Conservation (phyloP, 2,888 invertebrate genomes). For the Dolichomitus sp. region DNA sequence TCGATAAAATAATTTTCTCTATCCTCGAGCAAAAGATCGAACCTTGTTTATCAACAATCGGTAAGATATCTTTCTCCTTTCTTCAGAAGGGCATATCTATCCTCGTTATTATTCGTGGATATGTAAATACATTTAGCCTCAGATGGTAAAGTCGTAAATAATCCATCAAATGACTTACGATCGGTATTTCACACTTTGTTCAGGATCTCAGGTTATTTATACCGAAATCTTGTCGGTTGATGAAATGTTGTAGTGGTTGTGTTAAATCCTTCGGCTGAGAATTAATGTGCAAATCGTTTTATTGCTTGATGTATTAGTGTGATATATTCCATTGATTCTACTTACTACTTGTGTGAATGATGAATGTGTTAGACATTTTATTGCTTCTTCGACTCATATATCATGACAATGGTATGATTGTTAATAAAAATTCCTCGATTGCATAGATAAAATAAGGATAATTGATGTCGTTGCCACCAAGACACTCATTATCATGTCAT, state of each 20-base stretch:
- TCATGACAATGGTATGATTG: background rate
- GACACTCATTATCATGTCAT: background rate
- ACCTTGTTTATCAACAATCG: background rate
- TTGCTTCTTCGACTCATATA: background rate
- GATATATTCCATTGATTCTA: background rate
- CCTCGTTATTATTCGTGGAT: background rate
- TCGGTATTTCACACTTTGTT: background rate
- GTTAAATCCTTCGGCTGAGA: background rate
- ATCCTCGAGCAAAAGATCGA: background rate
- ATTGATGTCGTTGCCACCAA: background rate
- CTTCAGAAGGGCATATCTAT: too few relatives aligned
- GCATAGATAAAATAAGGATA: background rate
- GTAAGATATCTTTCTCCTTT: background rate
- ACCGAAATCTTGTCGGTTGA: background rate
- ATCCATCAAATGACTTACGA: background rate
- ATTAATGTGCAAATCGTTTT: background rate
- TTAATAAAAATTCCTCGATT: constrained; percentile 7
- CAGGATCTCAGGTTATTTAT: background rate
- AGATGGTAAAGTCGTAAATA: background rate
- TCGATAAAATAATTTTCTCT: constrained; percentile 1
- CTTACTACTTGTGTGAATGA: background rate
- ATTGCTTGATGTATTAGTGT: background rate
- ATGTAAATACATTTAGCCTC: background rate
- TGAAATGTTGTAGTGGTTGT: background rate
- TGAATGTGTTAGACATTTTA: background rate